Conservation (phyloP, 2,113 vertebrate genomes). For the Isichthys henryi region DNA sequence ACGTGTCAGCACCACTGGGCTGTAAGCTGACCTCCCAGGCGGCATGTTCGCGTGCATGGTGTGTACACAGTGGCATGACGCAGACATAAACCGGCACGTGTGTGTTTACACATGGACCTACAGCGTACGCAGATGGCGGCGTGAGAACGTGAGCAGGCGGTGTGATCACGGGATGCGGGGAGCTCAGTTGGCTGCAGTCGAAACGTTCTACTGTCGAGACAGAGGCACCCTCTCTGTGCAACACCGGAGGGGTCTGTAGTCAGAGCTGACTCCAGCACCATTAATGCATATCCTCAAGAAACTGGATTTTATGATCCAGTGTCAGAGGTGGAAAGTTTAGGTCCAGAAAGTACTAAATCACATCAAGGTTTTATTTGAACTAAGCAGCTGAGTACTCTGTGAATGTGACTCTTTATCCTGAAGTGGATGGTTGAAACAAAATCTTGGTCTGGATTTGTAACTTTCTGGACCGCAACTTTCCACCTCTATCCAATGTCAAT, state of each 20-base stretch:
- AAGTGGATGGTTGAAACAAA: background rate
- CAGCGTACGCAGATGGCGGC: background rate
- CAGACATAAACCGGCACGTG: slow-evolving; percentile 11
- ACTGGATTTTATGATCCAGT: background rate
- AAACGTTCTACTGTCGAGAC: background rate
- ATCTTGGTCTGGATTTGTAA: background rate
- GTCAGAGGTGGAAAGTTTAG: background rate
- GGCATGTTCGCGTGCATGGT: background rate
- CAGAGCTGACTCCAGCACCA: slow-evolving; percentile 53
- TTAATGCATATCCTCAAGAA: slow-evolving; percentile 49
- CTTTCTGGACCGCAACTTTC: background rate
- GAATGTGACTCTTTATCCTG: background rate
- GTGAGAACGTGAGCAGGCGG: slow-evolving; percentile 28
- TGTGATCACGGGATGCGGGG: slow-evolving; percentile 36
- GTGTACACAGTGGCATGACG: background rate
- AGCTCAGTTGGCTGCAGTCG: background rate
- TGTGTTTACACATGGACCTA: slow-evolving; percentile 9
- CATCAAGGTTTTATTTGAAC: background rate
- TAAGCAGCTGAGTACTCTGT: background rate
- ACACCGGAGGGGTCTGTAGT: slow-evolving; percentile 52
- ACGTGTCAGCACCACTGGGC: background rate
- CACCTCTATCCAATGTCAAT: background rate
- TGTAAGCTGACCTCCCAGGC: background rate
- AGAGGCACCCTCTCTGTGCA: background rate
- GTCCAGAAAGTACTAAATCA: background rate